Percentiles rank a stretch among this genome's conserved stretches.
These are phyloP conservation scores for Lepidocolaptes lacrymiger DNA, from an alignment of 2,797 vertebrate genomes.

Conservation along the genomic window DNA sequence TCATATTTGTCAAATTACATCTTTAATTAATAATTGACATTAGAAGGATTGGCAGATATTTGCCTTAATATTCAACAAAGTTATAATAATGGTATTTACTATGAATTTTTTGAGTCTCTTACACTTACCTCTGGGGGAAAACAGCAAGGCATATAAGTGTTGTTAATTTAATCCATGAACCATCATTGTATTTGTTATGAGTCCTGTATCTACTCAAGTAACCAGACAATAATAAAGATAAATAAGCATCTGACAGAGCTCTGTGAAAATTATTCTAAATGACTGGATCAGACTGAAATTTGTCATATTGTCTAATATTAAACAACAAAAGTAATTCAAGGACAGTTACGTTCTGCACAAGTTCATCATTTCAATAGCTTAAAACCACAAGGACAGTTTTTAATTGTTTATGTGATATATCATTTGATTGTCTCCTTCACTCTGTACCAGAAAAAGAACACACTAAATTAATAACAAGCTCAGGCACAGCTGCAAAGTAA, in stretches of 20 bases:
- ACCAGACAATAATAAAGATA: slow-evolving; percentile 73
- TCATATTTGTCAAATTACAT: not conserved
- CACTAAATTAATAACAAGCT: slow-evolving; percentile 72
- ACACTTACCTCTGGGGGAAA: slow-evolving; percentile 41
- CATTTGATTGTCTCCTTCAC: slow-evolving; percentile 56
- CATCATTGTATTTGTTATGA: slow-evolving; percentile 50
- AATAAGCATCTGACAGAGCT: slow-evolving; percentile 52
- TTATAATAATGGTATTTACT: not conserved
- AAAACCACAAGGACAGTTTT: slow-evolving; percentile 57
- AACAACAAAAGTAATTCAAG: slow-evolving; percentile 68
- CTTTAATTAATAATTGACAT: not conserved
- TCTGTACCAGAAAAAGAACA: slow-evolving; percentile 28
- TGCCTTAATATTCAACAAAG: not conserved
- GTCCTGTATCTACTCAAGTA: slow-evolving; percentile 30
- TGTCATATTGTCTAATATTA: slow-evolving; percentile 53
- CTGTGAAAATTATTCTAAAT: slow-evolving; percentile 51
- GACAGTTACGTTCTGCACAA: slow-evolving; percentile 34
- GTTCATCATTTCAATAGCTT: slow-evolving; percentile 52
- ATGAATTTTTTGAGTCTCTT: not conserved
- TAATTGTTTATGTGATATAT: slow-evolving; percentile 75
- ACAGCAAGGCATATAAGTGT: slow-evolving; percentile 1
- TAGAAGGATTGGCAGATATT: not conserved
- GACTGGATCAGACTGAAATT: slow-evolving; percentile 60
- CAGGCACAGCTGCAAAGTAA: slow-evolving; percentile 25
- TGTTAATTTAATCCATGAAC: slow-evolving; percentile 48